A percentile compares a stretch with the other conserved stretches of the same genome.
These are phyloP conservation scores for Siniperca undulata DNA, from an alignment of 2,797 vertebrate species.

Conservation along the genomic window DNA sequence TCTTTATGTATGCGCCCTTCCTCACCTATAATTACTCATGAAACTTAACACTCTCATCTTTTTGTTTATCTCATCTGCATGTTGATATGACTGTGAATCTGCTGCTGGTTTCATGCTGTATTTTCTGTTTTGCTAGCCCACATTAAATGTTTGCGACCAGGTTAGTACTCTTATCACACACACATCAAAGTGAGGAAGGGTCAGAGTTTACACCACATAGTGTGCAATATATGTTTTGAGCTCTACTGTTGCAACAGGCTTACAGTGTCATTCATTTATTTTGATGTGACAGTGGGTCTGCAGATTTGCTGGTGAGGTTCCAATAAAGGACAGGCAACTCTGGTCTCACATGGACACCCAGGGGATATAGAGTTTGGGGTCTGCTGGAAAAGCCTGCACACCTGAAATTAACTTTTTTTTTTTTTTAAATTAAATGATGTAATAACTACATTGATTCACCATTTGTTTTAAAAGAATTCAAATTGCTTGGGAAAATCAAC, in stretches of 20 bases:
- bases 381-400: conserved; percentile 12
- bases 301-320: conserved; percentile 58
- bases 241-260: conserved; percentile 48
- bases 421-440: background rate
- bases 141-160: conserved; percentile 99
- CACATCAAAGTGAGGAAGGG: conserved; percentile 85
- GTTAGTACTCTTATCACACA: conserved; percentile 90
- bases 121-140: conserved; percentile 99
- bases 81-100: conserved; percentile 89
- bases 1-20: conserved; percentile 47
- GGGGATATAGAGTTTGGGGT: conserved; percentile 18
- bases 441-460: background rate
- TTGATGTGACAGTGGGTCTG: conserved; percentile 54
- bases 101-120: conserved; percentile 95
- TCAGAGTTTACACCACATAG: conserved; percentile 85
- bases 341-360: conserved; percentile 65
- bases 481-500: conserved; percentile 1
- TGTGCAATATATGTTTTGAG: conserved; percentile 64
- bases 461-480: background rate
- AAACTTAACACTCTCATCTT: conserved; percentile 56
- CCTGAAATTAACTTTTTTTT: background rate
- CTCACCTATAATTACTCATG: conserved; percentile 48
- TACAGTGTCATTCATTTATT: conserved; percentile 45
- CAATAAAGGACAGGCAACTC: conserved; percentile 74
- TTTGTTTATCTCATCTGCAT: conserved; percentile 82